A percentile compares a stretch with the other conserved stretches of the same genome.
These are phyloP conservation scores for Odontomachus brunneus DNA, from an alignment of 1,140 invertebrate species.

Conservation along the genomic window DNA sequence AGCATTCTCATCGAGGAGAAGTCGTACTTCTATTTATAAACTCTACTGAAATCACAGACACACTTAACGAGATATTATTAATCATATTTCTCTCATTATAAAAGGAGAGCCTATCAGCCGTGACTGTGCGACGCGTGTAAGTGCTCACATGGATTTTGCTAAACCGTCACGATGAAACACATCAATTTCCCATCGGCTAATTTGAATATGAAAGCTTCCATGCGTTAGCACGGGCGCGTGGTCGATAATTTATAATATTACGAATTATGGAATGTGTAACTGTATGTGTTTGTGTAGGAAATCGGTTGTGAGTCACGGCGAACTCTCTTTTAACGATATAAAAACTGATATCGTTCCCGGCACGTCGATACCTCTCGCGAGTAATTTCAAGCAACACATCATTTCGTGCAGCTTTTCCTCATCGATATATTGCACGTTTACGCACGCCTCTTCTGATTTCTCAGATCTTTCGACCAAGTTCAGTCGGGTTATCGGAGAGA, in stretches of 20 bases:
- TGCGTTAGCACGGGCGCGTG: background rate
- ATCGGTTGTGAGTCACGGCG: background rate
- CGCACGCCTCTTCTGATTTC: conserved; percentile 29
- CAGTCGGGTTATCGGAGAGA: conserved; percentile 66
- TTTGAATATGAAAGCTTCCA: background rate
- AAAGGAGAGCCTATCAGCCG: background rate
- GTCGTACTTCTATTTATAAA: no score
- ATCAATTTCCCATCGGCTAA: conserved; percentile 5
- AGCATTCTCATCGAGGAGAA: no score
- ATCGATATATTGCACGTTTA: background rate
- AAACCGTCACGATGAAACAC: background rate
- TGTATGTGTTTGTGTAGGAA: background rate
- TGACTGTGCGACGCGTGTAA: background rate
- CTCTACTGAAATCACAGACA: background rate
- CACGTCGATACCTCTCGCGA: background rate
- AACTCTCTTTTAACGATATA: background rate
- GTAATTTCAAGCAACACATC: background rate
- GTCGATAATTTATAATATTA: conserved; percentile 1
- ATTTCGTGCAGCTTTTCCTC: conserved; percentile 5
- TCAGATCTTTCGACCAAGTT: conserved; percentile 59
- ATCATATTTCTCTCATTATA: background rate
- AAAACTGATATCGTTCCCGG: background rate
- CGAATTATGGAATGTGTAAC: background rate
- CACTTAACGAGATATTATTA: background rate
- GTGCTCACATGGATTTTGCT: background rate